Evolutionary conservation across 1,140 invertebrate species (phyloP).

Genomic region (Caerostris darwini): DNA sequence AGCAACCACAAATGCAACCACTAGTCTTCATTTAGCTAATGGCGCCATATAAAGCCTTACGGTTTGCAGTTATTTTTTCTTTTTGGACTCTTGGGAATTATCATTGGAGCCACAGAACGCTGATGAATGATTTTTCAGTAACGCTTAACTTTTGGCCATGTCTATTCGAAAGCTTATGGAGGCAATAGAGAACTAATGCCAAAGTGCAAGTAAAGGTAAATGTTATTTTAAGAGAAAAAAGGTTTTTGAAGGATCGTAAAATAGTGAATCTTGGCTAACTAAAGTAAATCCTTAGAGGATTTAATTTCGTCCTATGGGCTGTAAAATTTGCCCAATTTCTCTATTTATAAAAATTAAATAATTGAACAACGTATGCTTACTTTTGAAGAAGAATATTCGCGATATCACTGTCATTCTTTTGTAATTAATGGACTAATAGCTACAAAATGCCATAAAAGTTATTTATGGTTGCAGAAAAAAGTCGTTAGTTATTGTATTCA

Average conservation of each 20-base stretch:
- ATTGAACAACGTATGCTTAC: too few species aligned
- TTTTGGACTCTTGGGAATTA: background rate
- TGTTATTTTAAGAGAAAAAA: slow-evolving; percentile 32
- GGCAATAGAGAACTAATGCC: slow-evolving; percentile 34
- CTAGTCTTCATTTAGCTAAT: slow-evolving; percentile 67
- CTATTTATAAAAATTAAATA: too few species aligned
- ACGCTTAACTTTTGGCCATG: background rate
- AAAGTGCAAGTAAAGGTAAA: slow-evolving; percentile 44
- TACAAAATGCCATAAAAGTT: too few species aligned
- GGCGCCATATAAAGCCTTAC: background rate
- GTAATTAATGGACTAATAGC: too few species aligned
- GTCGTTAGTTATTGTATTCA: too few species aligned
- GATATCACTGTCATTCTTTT: too few species aligned
- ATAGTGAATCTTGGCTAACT: background rate
- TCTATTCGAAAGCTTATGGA: background rate
- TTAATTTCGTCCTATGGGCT: background rate
- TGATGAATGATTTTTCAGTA: slow-evolving; percentile 32
- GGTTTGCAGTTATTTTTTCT: slow-evolving; percentile 14
- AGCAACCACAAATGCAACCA: background rate
- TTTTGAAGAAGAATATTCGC: too few species aligned
- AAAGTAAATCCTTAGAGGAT: background rate
- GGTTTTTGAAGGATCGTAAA: background rate
- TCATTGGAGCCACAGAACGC: background rate
- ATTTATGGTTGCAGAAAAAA: too few species aligned
- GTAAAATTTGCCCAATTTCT: too few species aligned